These are phyloP conservation scores for Epizoanthus scotinus DNA, from an alignment of 92 coral and sea anemone species.

Conservation along the genomic window DNA sequence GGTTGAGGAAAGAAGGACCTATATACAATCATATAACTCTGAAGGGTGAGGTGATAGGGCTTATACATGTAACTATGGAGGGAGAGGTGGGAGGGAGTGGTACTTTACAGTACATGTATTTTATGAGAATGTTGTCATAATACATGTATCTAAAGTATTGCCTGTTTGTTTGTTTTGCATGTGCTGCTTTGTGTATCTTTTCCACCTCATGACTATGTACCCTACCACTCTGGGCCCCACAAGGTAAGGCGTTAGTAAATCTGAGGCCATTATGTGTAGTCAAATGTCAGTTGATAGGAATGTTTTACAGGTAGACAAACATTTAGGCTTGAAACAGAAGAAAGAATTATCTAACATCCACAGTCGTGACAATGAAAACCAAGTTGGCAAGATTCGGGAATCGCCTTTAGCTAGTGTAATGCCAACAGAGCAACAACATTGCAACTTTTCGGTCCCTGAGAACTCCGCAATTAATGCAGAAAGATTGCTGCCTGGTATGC, in stretches of 20 bases:
- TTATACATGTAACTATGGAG: too few relatives aligned
- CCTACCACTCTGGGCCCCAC: constrained; percentile 41
- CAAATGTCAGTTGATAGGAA: neutral
- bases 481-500: neutral
- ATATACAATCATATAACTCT: too few relatives aligned
- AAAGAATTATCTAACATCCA: neutral
- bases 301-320: neutral
- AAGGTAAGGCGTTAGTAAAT: constrained; percentile 37
- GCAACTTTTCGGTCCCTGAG: too few relatives aligned
- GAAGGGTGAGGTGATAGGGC: too few relatives aligned
- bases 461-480: neutral
- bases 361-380: neutral
- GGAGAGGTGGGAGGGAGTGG: too few relatives aligned
- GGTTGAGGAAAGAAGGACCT: too few relatives aligned
- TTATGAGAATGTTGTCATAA: too few relatives aligned
- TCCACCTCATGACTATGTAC: neutral
- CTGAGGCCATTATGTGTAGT: neutral
- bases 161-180: constrained; percentile 21
- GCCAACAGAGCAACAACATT: neutral
- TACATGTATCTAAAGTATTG: constrained; percentile 42
- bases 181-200: constrained; percentile 6
- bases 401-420: neutral
- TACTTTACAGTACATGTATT: too few relatives aligned
- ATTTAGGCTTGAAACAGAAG: neutral
- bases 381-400: neutral